Conservation (phyloP, 2,888 invertebrate species). For the Ochropleura plecta region DNA sequence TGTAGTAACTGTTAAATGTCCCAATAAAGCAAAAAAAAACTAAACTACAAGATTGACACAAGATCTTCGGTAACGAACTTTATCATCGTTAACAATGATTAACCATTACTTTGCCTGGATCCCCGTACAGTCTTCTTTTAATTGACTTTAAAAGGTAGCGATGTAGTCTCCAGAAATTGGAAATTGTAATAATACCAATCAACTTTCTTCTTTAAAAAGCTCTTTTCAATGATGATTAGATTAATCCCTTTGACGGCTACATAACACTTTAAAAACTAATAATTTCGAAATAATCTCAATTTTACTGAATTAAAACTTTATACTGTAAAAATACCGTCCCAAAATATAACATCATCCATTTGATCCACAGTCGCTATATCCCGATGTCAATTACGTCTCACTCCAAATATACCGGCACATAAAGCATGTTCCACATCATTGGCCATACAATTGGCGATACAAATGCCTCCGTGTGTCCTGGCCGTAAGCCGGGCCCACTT, state of each 20-base stretch:
- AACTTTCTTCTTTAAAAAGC: too few relatives aligned
- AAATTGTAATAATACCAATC: too few relatives aligned
- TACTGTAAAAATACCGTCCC: not conserved
- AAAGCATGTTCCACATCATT: constrained; percentile 61
- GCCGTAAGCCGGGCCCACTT: constrained; percentile 71
- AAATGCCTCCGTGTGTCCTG: constrained; percentile 51
- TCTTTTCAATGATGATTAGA: too few relatives aligned
- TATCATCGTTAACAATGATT: too few relatives aligned
- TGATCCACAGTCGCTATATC: constrained; percentile 4
- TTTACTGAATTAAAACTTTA: not conserved
- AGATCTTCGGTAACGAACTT: too few relatives aligned
- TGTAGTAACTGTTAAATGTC: too few relatives aligned
- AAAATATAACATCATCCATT: constrained; percentile 7
- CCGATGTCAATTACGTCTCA: constrained; percentile 56
- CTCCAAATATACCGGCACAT: constrained; percentile 41
- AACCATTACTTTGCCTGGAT: too few relatives aligned
- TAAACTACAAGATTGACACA: too few relatives aligned
- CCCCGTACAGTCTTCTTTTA: not conserved
- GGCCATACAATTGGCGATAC: constrained; percentile 58
- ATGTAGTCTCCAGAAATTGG: too few relatives aligned
- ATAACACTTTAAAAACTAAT: not conserved
- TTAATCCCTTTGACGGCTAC: too few relatives aligned
- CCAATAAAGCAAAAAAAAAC: too few relatives aligned
- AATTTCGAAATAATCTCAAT: not conserved
- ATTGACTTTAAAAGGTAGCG: not conserved